Evolutionary conservation across 2,888 invertebrate genomes (phyloP).

Genomic region (Didymodactylos carnosus): DNA sequence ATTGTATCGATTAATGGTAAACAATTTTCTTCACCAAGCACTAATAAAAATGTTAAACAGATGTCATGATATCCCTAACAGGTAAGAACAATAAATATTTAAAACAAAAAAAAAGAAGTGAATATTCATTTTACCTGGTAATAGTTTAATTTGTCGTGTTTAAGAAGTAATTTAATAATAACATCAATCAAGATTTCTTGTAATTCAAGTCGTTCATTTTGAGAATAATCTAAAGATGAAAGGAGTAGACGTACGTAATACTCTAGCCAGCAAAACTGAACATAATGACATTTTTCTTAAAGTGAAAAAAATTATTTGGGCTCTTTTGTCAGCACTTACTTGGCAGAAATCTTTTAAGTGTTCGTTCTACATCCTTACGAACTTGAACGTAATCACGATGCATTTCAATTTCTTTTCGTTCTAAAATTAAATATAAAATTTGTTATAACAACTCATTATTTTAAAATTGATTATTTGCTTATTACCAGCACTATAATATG

Average conservation of each 20-base stretch:
- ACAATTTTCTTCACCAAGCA: conserved; percentile 65
- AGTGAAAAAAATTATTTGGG: background rate
- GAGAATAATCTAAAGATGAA: conserved; percentile 23
- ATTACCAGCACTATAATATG: too few relatives aligned
- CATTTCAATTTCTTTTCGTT: conserved; percentile 19
- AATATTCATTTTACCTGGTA: conserved; percentile 48
- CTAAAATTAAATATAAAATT: background rate
- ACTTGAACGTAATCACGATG: conserved; percentile 34
- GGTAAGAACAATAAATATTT: background rate
- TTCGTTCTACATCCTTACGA: conserved; percentile 70
- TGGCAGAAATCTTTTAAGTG: conserved; percentile 68
- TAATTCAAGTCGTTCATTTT: conserved; percentile 56
- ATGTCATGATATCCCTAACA: conserved; percentile 77
- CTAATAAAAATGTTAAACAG: conserved; percentile 67
- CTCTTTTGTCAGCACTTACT: conserved; percentile 19
- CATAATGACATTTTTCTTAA: too few relatives aligned
- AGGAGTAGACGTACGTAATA: too few relatives aligned
- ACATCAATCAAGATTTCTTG: conserved; percentile 72
- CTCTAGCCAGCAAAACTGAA: too few relatives aligned
- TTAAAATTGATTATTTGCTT: background rate
- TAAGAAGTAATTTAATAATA: conserved; percentile 68
- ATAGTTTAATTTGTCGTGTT: conserved; percentile 65
- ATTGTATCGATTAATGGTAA: conserved; percentile 68
- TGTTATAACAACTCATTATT: background rate
- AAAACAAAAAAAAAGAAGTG: background rate